Base-by-base conservation (phyloP, 2,888 invertebrate species). In the Eupithecia subumbrata region DNA sequence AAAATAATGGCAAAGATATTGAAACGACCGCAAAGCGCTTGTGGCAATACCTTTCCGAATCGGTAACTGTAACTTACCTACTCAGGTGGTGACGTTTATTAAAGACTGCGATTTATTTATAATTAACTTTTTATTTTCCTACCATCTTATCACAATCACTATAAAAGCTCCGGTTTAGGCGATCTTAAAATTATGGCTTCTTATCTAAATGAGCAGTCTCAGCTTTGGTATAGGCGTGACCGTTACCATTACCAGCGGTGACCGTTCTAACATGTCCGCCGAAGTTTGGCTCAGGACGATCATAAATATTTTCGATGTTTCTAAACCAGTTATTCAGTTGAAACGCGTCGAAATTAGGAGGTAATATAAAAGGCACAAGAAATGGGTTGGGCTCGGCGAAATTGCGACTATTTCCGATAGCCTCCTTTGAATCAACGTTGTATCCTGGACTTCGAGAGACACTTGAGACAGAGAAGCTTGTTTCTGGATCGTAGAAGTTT, bases 1-100 rank as follows among this genome's bases (percentile, higher is more conserved):
- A 70, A 43, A 45, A 66, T 68, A 69, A 72, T 0, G 37, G 40
- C 40, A 74, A 76, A 72, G 92, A 89, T 86, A 76, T 84, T 83
- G 87, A 88, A 92, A 93, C 89, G 93, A 93, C 88, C 84, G 86
- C 78, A 63, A 60, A 56, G 78, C 84, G 90, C 90, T 93, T 92
- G 89, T 93, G 89, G 89, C 88, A 75, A 80, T 86, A 80, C 87
- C 92, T 91, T 90, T 87, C 73, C 75, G 80, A 73, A 74, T 11
- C 25, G 14, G 70, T 66, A 74, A 67, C 75, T 71, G 64, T 63
- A 72, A 69, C 64, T 73, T 71, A 43, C 68, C 37, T 30, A 56
- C 25, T 60, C 56, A 60, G 64, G n/a, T 68, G 63, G 73, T 73
- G 76, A 78, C 81, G 82, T 79, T 76, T 90, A 89, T 89, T 88